A percentile compares a stretch with the other conserved stretches of the same genome.
phyloP scores from a whole-genome alignment of 2,113 vertebrate genomes.

The Scophthalmus maximus region DNA sequence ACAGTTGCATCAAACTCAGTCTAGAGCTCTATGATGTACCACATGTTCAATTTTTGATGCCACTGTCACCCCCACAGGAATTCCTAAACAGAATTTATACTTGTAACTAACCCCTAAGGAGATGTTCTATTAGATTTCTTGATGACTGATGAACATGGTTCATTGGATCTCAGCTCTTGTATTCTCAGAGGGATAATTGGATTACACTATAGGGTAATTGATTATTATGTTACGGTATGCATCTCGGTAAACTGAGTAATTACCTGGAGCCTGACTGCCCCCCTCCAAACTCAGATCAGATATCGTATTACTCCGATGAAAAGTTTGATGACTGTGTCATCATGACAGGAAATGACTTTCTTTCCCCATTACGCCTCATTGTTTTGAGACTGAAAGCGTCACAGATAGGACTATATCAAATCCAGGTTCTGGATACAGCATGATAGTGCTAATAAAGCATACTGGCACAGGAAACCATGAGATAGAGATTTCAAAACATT shows the following conservation, averaged over 20 bases:
- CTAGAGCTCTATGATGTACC: constrained; percentile 60
- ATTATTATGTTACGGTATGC: constrained; percentile 81
- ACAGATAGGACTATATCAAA: constrained; percentile 31
- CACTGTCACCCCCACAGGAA: constrained; percentile 67
- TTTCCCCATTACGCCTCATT: constrained; percentile 32
- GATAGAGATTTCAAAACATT: constrained; percentile 68
- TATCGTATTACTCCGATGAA: constrained; percentile 61
- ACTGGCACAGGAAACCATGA: constrained; percentile 47
- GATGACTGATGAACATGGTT: constrained; percentile 81
- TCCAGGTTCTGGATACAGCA: constrained; percentile 18
- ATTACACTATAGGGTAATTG: constrained; percentile 77
- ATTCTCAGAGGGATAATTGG: constrained; percentile 72
- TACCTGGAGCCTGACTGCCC: constrained; percentile 62
- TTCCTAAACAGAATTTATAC: constrained; percentile 77
- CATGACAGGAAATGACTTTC: constrained; percentile 65
- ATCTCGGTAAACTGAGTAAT: constrained; percentile 68
- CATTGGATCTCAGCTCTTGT: constrained; percentile 74
- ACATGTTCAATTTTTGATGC: constrained; percentile 72
- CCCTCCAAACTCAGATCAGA: constrained; percentile 48
- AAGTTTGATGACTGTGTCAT: constrained; percentile 50
- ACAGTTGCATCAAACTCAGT: constrained; percentile 53
- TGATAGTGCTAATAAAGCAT: constrained; percentile 22
- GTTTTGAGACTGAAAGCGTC: constrained; percentile 44
- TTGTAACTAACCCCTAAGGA: constrained; percentile 70
- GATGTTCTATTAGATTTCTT: constrained; percentile 82